These are phyloP conservation scores for Heliothis peltigera DNA, from an alignment of 2,888 invertebrate species.

Conservation along the genomic window DNA sequence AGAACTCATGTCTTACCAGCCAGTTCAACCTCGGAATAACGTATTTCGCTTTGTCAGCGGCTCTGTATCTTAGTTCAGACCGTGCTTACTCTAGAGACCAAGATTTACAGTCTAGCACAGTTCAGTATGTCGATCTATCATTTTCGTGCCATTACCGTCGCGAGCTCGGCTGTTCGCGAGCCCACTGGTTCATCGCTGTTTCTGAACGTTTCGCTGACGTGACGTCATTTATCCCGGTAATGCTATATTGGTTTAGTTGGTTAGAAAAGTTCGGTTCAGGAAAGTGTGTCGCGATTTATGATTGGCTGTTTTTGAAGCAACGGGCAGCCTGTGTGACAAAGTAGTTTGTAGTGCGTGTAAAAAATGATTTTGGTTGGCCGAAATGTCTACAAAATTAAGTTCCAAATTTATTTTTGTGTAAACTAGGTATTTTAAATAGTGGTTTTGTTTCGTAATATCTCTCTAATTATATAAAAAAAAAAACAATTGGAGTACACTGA, in stretches of 20 bases:
- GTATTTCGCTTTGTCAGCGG: neutral
- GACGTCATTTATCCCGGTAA: slow-evolving; percentile 54
- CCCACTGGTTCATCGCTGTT: slow-evolving; percentile 38
- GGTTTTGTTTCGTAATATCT: too few relatives aligned
- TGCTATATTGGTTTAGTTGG: slow-evolving; percentile 36
- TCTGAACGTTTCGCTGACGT: slow-evolving; percentile 37
- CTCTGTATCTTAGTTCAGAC: slow-evolving; percentile 7
- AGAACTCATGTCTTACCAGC: neutral
- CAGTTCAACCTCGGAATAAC: neutral
- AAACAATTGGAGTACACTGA: too few relatives aligned
- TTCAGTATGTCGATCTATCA: slow-evolving; percentile 74
- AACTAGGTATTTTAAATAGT: too few relatives aligned
- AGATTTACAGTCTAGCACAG: slow-evolving; percentile 49
- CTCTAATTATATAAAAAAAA: too few relatives aligned
- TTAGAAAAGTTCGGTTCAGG: slow-evolving; percentile 38
- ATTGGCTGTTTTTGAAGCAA: slow-evolving; percentile 4
- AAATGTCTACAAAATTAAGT: too few relatives aligned
- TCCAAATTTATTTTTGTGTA: too few relatives aligned
- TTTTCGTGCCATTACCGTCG: slow-evolving; percentile 79
- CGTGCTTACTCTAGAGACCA: slow-evolving; percentile 3
- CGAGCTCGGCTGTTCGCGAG: slow-evolving; percentile 22
- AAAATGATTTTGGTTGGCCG: neutral
- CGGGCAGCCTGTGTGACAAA: neutral
- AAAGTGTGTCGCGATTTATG: slow-evolving; percentile 37
- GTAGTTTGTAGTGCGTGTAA: neutral